These are phyloP conservation scores for Prunella strophiata DNA, from an alignment of 2,797 vertebrate genomes.

Conservation along the genomic window DNA sequence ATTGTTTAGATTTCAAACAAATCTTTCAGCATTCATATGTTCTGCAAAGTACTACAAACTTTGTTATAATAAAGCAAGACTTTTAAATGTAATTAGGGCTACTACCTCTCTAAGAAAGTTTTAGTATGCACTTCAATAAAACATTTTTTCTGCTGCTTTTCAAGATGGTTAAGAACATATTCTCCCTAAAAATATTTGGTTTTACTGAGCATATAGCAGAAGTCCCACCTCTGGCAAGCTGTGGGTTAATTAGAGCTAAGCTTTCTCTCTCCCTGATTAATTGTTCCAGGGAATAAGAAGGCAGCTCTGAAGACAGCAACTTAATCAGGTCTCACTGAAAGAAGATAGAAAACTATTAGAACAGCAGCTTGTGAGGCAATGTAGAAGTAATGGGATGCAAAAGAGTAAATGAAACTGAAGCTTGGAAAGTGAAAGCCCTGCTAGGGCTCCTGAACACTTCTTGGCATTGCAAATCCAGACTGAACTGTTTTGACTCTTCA, in stretches of 20 bases:
- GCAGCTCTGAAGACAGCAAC: slow-evolving; percentile 1
- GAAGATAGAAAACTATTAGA: not conserved
- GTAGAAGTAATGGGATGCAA: not conserved
- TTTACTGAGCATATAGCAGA: not conserved
- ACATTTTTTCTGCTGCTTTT: not conserved
- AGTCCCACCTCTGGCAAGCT: not conserved
- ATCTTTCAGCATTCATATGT: not conserved
- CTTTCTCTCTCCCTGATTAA: not conserved
- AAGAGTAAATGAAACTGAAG: not conserved
- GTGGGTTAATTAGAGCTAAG: slow-evolving; percentile 17
- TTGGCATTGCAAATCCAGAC: not conserved
- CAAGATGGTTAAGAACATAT: not conserved
- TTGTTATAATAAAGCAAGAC: not conserved
- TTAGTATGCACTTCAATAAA: not conserved
- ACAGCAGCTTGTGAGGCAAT: not conserved
- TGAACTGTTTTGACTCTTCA: not conserved
- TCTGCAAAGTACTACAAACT: not conserved
- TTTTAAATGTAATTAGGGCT: not conserved
- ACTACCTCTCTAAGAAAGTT: not conserved
- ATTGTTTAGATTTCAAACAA: not conserved
- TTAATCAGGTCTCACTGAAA: not conserved
- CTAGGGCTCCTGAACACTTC: not conserved
- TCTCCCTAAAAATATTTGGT: not conserved
- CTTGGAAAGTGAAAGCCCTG: not conserved
- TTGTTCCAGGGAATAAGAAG: not conserved